Percentiles rank a stretch among this genome's conserved stretches.
Evolutionary conservation across 2,797 vertebrate genomes (phyloP).

Genomic region (Mus minutoides): DNA sequence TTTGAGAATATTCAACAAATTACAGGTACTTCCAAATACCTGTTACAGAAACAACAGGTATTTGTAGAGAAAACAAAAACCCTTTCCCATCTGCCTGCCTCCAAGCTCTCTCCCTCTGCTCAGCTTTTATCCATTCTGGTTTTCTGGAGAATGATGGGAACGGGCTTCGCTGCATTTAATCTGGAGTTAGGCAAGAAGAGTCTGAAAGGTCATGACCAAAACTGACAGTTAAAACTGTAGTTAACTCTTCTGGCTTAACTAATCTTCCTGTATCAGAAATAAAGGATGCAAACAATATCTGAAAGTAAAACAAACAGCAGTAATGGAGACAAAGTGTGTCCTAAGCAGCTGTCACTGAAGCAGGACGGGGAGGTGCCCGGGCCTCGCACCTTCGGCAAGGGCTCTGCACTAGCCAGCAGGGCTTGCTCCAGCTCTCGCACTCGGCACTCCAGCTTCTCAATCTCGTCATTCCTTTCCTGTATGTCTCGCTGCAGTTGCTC

Average conservation of each 20-base stretch:
- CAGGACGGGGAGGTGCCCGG: background rate
- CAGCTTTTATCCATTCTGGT: conserved; percentile 6
- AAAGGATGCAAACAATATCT: background rate
- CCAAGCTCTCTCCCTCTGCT: background rate
- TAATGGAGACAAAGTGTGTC: background rate
- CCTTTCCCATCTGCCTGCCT: background rate
- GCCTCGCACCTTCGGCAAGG: conserved; percentile 91
- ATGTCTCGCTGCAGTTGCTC: conserved; percentile 96
- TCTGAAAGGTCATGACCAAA: conserved; percentile 30
- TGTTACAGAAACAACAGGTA: too few relatives aligned
- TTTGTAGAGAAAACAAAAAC: background rate
- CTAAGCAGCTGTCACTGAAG: background rate
- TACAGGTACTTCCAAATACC: background rate
- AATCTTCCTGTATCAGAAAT: conserved; percentile 8
- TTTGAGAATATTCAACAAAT: conserved; percentile 38
- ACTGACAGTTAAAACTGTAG: background rate
- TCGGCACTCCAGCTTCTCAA: conserved; percentile 95
- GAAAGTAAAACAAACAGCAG: background rate
- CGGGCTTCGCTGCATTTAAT: background rate
- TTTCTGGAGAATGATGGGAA: background rate
- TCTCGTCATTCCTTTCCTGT: conserved; percentile 95
- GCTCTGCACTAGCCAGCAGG: conserved; percentile 92
- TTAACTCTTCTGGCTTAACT: conserved; percentile 28
- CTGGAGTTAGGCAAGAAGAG: background rate
- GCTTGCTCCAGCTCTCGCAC: conserved; percentile 96